Percentiles rank a stretch among this genome's conserved stretches.
phyloP scores from a whole-genome alignment of 2,113 vertebrate species.

The Muscicapa adusta region DNA sequence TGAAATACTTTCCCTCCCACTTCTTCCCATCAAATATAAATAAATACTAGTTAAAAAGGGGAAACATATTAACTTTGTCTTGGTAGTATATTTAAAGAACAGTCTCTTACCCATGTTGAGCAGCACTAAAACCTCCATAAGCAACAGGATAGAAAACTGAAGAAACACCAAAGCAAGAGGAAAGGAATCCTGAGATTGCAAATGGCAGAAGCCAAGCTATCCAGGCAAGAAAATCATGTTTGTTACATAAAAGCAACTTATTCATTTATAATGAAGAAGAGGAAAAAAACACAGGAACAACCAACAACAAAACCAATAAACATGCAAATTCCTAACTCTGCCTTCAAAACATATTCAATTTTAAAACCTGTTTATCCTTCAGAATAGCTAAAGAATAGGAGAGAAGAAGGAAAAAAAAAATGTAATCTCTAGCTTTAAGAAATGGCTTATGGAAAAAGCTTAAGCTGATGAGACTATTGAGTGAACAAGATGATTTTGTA shows the following conservation, averaged over 20 bases:
- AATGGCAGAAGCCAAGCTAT: background rate
- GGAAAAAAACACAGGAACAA: background rate
- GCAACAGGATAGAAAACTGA: background rate
- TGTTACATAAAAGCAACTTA: background rate
- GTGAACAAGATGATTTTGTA: slow-evolving; percentile 23
- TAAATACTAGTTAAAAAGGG: background rate
- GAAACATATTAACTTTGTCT: background rate
- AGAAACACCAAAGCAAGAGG: background rate
- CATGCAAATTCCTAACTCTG: slow-evolving; percentile 48
- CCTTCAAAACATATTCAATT: slow-evolving; percentile 28
- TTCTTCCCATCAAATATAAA: background rate
- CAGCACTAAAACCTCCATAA: background rate
- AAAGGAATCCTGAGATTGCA: background rate
- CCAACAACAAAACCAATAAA: slow-evolving; percentile 54
- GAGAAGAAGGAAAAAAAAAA: background rate
- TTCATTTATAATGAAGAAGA: slow-evolving; percentile 34
- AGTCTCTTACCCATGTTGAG: background rate
- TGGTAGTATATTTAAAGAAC: background rate
- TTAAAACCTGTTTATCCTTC: slow-evolving; percentile 36
- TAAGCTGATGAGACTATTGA: background rate
- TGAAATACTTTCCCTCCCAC: background rate
- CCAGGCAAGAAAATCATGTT: background rate
- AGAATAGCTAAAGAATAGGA: slow-evolving; percentile 2
- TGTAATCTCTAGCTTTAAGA: slow-evolving; percentile 10
- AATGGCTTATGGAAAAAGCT: slow-evolving; percentile 6